These are phyloP conservation scores for Stenopsyche tienmushanensis DNA, from an alignment of 1,140 invertebrate species.

Conservation along the genomic window DNA sequence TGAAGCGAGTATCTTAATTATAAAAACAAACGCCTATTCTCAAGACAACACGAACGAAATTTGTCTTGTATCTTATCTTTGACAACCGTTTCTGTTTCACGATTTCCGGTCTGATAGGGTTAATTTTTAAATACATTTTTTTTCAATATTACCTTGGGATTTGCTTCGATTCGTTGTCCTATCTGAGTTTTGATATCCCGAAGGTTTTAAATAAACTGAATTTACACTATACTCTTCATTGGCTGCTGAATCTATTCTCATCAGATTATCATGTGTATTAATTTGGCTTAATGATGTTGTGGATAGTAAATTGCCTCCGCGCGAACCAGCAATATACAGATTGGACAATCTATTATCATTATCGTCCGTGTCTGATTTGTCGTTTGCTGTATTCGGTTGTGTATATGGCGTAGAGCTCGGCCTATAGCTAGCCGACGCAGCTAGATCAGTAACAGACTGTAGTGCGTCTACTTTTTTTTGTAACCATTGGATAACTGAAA, in stretches of 20 bases:
- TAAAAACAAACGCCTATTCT: background rate
- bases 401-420: slow-evolving; percentile 48
- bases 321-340: slow-evolving; percentile 47
- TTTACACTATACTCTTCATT: slow-evolving; percentile 43
- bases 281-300: background rate
- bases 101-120: too few relatives aligned
- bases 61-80: too few relatives aligned
- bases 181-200: slow-evolving; percentile 23
- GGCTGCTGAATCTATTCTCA: background rate
- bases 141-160: slow-evolving; percentile 36
- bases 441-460: slow-evolving; percentile 41
- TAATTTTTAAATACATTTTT: background rate
- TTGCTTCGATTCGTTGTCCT: slow-evolving; percentile 22
- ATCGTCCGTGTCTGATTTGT: slow-evolving; percentile 41
- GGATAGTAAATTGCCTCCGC: background rate
- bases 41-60: background rate
- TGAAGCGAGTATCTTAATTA: background rate
- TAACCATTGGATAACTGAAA: slow-evolving; percentile 55
- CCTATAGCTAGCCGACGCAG: slow-evolving; percentile 37
- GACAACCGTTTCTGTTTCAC: too few relatives aligned
- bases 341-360: slow-evolving; percentile 48
- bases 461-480: slow-evolving; percentile 52
- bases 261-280: background rate
- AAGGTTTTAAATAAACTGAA: slow-evolving; percentile 52
- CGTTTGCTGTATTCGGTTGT: slow-evolving; percentile 42